Conservation (phyloP, 2,113 vertebrate genomes). For the Empidonax traillii region DNA sequence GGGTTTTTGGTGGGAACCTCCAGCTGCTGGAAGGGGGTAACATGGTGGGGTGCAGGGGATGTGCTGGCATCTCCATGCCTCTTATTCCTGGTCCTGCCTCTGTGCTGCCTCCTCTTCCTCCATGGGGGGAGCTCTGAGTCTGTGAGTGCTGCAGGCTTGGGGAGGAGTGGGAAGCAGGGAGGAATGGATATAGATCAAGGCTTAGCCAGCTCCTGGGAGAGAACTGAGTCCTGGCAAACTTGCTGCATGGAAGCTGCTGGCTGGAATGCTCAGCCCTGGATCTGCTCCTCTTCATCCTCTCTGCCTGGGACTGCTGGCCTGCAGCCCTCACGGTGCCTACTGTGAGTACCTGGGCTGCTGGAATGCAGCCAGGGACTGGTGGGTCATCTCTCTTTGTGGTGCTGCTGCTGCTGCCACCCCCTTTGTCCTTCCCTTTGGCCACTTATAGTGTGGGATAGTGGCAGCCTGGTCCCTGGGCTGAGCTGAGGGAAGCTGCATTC, state of each 20-base stretch:
- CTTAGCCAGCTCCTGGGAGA: neutral
- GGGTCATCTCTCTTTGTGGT: neutral
- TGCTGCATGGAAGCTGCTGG: neutral
- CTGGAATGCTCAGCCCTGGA: neutral
- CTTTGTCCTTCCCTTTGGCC: neutral
- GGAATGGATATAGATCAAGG: neutral
- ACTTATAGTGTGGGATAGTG: rapidly evolving
- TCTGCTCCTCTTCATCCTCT: neutral
- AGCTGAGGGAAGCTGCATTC: neutral
- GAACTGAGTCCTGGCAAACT: neutral
- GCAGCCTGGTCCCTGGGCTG: rapidly evolving
- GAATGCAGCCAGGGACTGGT: neutral
- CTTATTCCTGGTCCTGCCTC: neutral
- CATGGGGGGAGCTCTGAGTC: conserved; percentile 50
- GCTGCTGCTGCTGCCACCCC: neutral
- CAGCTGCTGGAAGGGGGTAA: neutral
- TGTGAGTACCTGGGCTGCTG: neutral
- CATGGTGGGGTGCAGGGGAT: neutral
- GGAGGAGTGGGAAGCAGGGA: neutral
- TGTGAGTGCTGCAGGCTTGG: neutral
- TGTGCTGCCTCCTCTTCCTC: neutral
- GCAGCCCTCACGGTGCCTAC: neutral
- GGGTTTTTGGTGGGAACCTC: neutral
- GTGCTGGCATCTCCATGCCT: rapidly evolving
- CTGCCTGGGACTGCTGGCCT: neutral